These are phyloP conservation scores for Brachionus asplanchnoidis DNA, from an alignment of 1,140 invertebrate species.

Conservation along the genomic window DNA sequence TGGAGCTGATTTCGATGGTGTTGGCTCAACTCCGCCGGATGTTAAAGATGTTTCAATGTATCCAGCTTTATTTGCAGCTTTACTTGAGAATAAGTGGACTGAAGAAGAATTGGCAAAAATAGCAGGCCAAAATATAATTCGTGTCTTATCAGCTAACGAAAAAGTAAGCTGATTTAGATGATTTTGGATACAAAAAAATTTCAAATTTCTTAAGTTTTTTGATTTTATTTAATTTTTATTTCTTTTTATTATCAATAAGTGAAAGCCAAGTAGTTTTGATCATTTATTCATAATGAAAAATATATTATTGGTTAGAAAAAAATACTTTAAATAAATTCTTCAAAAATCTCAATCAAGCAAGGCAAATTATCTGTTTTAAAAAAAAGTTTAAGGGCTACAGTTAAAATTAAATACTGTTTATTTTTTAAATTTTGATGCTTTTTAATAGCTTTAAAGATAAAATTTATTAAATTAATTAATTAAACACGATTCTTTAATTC, in stretches of 20 bases:
- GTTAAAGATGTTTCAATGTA: constrained; percentile 85
- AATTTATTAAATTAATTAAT: too few relatives aligned
- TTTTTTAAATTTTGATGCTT: too few relatives aligned
- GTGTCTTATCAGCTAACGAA: constrained; percentile 76
- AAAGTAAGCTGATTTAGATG: constrained; percentile 53
- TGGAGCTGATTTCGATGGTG: constrained; percentile 55
- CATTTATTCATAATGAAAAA: too few relatives aligned
- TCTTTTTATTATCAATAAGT: too few relatives aligned
- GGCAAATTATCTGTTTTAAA: too few relatives aligned
- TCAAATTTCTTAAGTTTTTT: background rate
- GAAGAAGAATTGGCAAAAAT: constrained; percentile 77
- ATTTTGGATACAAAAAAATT: background rate
- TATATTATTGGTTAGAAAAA: background rate
- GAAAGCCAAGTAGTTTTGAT: too few relatives aligned
- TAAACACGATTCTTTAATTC: too few relatives aligned
- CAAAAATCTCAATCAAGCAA: too few relatives aligned
- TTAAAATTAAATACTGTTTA: too few relatives aligned
- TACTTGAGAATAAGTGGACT: constrained; percentile 71
- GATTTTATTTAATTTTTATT: background rate
- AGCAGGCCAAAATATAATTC: constrained; percentile 77
- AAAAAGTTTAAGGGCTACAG: too few relatives aligned
- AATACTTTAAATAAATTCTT: background rate
- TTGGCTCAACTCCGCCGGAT: constrained; percentile 57
- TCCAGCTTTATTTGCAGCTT: constrained; percentile 68
- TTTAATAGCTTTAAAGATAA: too few relatives aligned